Base-by-base conservation (phyloP, 92 coral and sea anemone species). In the Porites lobata region DNA sequence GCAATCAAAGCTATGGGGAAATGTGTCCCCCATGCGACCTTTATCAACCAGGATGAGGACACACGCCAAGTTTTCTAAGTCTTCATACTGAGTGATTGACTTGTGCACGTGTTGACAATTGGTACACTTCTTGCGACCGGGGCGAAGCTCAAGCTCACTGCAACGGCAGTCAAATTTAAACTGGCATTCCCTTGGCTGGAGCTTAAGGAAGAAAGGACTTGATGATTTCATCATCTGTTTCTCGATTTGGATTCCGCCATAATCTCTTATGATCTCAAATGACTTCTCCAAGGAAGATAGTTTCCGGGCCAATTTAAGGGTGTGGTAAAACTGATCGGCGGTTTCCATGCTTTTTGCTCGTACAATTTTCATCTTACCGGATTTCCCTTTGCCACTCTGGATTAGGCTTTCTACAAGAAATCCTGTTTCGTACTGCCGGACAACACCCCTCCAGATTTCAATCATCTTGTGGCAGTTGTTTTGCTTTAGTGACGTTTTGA, bases 11-110 rank as follows among this genome's bases (percentile, higher is more conserved):
- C 92, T 84, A 19, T 85, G 85, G 50, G 92, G 92, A 47, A 90
- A 90, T 72, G 92, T 90, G 75, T 90, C 92, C 69, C 92, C 92
- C 92, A 90, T 90, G 56, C 92, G 92, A 54, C 92, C 92, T 63
- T 90, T 90, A 15, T 85, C 92, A 15, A 90, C 90, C 81, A 90
- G 85, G 53, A 90, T 78, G 4, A 90, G 86, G 22, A 90, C 58
- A 32, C 92, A 85, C 13, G 92, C 89, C 57, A 90, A 69, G 47
- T 79, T 77, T 47, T 90, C 92, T 50, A 90, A 65, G 66, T 90
- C 92, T 58, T 84, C 92, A 69, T 90, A 90, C 72, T 85, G 82
- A 8, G 90, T 85, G 15, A 90, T 79, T 24, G 54, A 71, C 53
- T 85, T 90, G 64, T 90, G 92, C 32, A 84, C 89, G 72, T 90